Evolutionary conservation across 2,888 invertebrate genomes (phyloP).

Genomic region (Campoplex capitator): DNA sequence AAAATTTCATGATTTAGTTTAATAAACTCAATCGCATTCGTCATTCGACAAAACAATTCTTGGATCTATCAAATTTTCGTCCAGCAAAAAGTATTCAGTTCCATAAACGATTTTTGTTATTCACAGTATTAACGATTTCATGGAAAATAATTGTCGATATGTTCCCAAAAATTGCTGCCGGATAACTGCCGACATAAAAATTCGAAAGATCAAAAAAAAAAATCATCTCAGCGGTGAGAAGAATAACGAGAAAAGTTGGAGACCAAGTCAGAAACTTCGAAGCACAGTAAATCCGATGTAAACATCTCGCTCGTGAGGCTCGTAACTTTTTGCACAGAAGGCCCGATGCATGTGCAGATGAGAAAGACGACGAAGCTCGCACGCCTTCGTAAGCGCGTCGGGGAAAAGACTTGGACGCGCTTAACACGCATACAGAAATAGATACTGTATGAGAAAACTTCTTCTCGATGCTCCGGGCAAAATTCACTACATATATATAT

Average conservation of each 20-base stretch:
- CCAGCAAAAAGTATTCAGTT: background rate
- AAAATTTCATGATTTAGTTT: too few species aligned
- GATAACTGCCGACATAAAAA: background rate
- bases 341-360: constrained; percentile 19
- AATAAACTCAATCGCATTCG: too few species aligned
- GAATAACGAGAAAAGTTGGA: background rate
- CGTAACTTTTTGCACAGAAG: background rate
- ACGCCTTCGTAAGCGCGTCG: constrained; percentile 43
- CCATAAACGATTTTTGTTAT: background rate
- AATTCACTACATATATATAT: constrained; percentile 34
- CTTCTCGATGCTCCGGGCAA: constrained; percentile 51
- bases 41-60: too few species aligned
- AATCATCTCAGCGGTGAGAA: background rate
- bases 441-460: constrained; percentile 50
- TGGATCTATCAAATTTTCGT: too few species aligned
- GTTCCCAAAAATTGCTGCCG: too few species aligned
- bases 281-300: background rate
- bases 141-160: background rate
- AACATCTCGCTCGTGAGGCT: background rate
- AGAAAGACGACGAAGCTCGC: constrained; percentile 51
- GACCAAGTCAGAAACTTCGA: background rate
- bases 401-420: constrained; percentile 43
- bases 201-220: background rate
- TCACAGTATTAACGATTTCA: background rate
- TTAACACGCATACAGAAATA: constrained; percentile 61